Base-by-base conservation (phyloP, 2,888 invertebrate species). In the Agelastica alni region DNA sequence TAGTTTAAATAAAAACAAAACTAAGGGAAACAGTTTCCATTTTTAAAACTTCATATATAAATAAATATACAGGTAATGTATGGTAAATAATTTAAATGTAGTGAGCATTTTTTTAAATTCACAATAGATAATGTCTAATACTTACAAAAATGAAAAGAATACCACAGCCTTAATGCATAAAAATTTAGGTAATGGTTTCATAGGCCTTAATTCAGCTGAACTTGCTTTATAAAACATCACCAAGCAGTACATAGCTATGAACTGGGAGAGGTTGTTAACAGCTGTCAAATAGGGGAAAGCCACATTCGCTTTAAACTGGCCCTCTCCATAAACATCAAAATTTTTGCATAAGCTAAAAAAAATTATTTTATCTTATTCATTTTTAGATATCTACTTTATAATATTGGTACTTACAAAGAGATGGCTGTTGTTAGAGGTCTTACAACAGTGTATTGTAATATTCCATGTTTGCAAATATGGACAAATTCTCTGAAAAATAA, bases 71-170 rank as follows among this genome's bases (percentile, higher is more conserved):
- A n/a, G n/a, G n/a, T n/a, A n/a, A n/a, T n/a, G n/a, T n/a, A n/a
- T n/a, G n/a, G n/a, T n/a, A n/a, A n/a, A n/a, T n/a, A n/a, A n/a
- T n/a, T n/a, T n/a, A n/a, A n/a, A n/a, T n/a, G n/a, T n/a, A n/a
- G n/a, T n/a, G n/a, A n/a, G n/a, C n/a, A n/a, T n/a, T n/a, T n/a
- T n/a, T n/a, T n/a, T n/a, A n/a, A n/a, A n/a, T n/a, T n/a, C n/a
- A n/a, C n/a, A n/a, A n/a, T n/a, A n/a, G n/a, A n/a, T n/a, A n/a
- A n/a, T n/a, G n/a, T n/a, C n/a, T n/a, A 37, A 44, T 58, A 85
- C 93, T 89, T 85, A 96, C 96, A 96, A 96, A 79, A 97, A 97
- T 39, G 96, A 96, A 75, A 96, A 93, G 81, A 97, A 97, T 16
- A 97, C 95, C 48, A 97, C 96, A 63, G 95, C 93, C 80, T 97